phyloP scores from a whole-genome alignment of 2,113 vertebrate species.

The Actinemys pallida region DNA sequence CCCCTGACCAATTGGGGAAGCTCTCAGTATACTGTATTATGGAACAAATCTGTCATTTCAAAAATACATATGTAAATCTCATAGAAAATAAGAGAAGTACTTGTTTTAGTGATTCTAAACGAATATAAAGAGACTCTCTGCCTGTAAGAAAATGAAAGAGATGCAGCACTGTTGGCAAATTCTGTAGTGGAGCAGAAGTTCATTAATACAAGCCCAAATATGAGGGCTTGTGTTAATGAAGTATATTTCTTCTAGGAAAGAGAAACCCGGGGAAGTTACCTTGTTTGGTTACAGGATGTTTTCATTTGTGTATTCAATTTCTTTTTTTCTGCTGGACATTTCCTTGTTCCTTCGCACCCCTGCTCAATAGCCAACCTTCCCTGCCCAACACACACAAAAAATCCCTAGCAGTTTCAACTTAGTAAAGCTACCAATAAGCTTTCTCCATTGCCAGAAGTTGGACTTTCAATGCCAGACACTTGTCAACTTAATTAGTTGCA shows the following conservation, averaged over 20 bases:
- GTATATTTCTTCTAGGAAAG: neutral
- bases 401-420: neutral
- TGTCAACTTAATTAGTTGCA: neutral
- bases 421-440: neutral
- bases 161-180: conserved; percentile 3
- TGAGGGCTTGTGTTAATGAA: neutral
- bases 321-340: neutral
- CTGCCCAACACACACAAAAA: neutral
- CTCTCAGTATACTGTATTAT: conserved; percentile 60
- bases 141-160: conserved; percentile 41
- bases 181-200: conserved; percentile 22
- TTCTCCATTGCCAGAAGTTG: neutral
- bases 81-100: conserved; percentile 52
- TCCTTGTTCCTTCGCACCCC: neutral
- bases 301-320: neutral
- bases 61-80: conserved; percentile 66
- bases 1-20: neutral
- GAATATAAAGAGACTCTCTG: neutral
- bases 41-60: conserved; percentile 69
- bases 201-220: conserved; percentile 28
- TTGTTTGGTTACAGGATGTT: neutral
- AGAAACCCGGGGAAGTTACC: neutral
- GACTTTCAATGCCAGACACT: neutral
- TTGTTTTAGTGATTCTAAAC: conserved; percentile 58
- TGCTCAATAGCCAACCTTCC: neutral